Evolutionary conservation across 2,888 invertebrate genomes (phyloP).

Genomic region (Bedellia somnulentella): DNA sequence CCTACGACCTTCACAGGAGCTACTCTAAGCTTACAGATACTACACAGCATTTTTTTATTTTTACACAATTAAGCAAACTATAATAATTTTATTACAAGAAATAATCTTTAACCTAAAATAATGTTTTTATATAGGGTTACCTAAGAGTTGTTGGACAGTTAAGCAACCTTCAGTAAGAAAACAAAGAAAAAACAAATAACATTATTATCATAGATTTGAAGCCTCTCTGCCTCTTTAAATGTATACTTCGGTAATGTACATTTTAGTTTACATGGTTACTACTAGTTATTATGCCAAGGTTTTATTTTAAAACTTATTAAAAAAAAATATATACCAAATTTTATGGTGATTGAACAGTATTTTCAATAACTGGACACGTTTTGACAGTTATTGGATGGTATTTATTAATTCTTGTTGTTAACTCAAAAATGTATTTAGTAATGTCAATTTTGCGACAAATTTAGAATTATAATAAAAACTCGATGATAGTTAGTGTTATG

Average conservation of each 20-base stretch:
- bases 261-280: no score
- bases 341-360: slow-evolving; percentile 3
- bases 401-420: slow-evolving; percentile 2
- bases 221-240: not conserved
- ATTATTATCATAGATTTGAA: not conserved
- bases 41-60: no score
- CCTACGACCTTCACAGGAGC: no score
- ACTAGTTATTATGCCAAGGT: not conserved
- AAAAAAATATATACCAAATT: slow-evolving; percentile 2
- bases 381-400: slow-evolving; percentile 6
- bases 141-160: slow-evolving; percentile 2
- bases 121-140: no score
- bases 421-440: slow-evolving; percentile 1
- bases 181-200: not conserved
- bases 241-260: no score
- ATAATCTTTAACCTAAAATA: no score
- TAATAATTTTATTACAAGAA: no score
- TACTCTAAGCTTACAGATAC: no score
- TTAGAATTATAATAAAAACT: not conserved
- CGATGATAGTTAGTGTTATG: not conserved
- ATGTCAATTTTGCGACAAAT: not conserved
- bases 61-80: no score
- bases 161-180: not conserved
- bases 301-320: not conserved
- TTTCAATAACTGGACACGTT: no score